Conservation (phyloP, 2,797 vertebrate genomes). For the Dipus sagitta region DNA sequence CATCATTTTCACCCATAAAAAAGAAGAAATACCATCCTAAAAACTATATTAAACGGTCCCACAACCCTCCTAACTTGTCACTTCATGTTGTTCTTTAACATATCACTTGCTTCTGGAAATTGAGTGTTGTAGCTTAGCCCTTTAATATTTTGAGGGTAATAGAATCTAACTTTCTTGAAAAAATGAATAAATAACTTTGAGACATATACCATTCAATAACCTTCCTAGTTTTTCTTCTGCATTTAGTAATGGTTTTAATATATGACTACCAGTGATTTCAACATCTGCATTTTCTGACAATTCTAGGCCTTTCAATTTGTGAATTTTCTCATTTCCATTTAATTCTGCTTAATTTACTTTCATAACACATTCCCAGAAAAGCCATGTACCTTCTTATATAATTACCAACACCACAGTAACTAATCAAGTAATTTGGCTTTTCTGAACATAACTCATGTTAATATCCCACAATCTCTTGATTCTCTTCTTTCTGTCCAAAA, state of each 20-base stretch:
- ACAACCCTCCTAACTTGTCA: not conserved
- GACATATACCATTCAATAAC: not conserved
- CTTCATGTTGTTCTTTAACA: not conserved
- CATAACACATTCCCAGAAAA: not conserved
- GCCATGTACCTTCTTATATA: not conserved
- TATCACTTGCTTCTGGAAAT: not conserved
- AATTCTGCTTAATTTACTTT: not conserved
- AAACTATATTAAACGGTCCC: not conserved
- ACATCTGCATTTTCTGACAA: not conserved
- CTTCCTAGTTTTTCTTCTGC: not conserved
- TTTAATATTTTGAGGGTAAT: not conserved
- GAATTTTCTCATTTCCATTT: not conserved
- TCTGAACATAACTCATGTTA: not conserved
- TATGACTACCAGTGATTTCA: not conserved
- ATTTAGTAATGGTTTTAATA: not conserved
- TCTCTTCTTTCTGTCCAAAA: too few relatives aligned
- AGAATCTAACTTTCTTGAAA: not conserved
- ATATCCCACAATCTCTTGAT: too few relatives aligned
- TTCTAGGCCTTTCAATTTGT: not conserved
- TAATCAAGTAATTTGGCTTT: not conserved
- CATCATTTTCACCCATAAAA: not conserved
- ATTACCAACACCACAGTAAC: not conserved
- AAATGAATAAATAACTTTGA: not conserved
- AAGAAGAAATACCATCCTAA: not conserved
- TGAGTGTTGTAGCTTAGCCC: not conserved